These are phyloP conservation scores for Mimas tiliae DNA, from an alignment of 2,888 invertebrate species.

Conservation along the genomic window DNA sequence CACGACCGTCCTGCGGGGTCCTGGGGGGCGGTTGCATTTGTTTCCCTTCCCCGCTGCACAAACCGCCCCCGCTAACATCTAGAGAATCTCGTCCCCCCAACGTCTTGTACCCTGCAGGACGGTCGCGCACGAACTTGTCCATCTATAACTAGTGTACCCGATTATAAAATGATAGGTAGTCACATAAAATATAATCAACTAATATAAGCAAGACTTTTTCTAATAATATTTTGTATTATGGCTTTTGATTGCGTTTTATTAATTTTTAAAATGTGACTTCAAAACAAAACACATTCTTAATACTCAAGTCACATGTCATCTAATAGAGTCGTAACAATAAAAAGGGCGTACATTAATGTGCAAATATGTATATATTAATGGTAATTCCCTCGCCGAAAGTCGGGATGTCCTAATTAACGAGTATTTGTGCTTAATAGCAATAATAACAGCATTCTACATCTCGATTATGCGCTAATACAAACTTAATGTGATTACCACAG, in stretches of 20 bases:
- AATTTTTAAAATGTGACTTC: no score
- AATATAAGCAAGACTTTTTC: neutral
- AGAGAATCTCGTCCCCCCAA: no score
- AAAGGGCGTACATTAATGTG: neutral
- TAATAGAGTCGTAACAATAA: neutral
- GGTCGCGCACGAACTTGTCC: no score
- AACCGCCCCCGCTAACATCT: no score
- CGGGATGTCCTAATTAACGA: conserved; percentile 11
- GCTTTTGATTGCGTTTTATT: no score
- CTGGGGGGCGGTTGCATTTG: no score
- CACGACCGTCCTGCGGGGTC: no score
- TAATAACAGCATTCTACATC: conserved; percentile 22
- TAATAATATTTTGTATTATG: no score
- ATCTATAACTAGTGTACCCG: neutral
- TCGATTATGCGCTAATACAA: conserved; percentile 23
- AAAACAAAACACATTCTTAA: no score
- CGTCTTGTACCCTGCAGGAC: no score
- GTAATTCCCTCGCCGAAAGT: neutral
- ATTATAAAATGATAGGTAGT: neutral
- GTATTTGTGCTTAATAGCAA: conserved; percentile 11
- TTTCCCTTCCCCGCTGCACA: no score
- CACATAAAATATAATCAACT: neutral
- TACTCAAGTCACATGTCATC: neutral
- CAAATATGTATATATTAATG: conserved; percentile 6
- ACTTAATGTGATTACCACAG: conserved; percentile 21